These are phyloP conservation scores for Drosophila busckii DNA, from an alignment of 1,140 invertebrate species.

Conservation along the genomic window DNA sequence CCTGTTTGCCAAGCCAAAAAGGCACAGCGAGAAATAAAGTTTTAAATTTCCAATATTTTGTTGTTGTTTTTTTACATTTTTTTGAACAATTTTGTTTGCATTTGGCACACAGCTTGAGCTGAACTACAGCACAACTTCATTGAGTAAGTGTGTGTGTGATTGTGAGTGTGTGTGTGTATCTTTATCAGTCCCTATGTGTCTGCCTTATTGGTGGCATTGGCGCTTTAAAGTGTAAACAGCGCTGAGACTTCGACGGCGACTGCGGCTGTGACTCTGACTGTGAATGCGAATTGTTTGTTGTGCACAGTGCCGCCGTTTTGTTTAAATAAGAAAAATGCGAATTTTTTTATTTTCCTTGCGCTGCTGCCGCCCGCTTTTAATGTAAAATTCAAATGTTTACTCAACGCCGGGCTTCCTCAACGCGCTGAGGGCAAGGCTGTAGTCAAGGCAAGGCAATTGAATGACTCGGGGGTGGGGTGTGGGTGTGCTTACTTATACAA, in stretches of 20 bases:
- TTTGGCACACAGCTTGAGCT: conserved; percentile 65
- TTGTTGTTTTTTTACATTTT: neutral
- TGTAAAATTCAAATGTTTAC: conserved; percentile 77
- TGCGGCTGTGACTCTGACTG: no score
- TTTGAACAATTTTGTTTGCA: conserved; percentile 56
- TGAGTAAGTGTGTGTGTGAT: no score
- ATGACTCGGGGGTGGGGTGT: neutral
- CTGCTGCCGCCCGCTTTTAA: conserved; percentile 60
- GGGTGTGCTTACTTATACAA: conserved; percentile 51
- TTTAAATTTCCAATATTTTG: conserved; percentile 54
- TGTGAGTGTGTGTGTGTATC: conserved; percentile 57
- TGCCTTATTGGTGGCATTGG: conserved; percentile 48
- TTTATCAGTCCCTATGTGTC: conserved; percentile 50
- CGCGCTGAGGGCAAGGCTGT: conserved; percentile 34
- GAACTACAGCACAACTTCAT: conserved; percentile 57
- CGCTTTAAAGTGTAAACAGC: conserved; percentile 68
- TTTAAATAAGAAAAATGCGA: conserved; percentile 74
- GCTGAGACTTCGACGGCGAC: no score
- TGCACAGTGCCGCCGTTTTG: conserved; percentile 71
- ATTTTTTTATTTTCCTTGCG: conserved; percentile 9
- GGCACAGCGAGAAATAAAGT: conserved; percentile 30
- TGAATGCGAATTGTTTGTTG: conserved; percentile 53
- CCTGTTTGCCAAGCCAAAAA: conserved; percentile 44
- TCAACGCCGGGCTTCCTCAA: conserved; percentile 60
- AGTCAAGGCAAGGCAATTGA: conserved; percentile 1